Evolutionary conservation across 2,797 vertebrate genomes (phyloP), one percentile per base, ranked within the genome.

Genomic region (Podarcis siculus): DNA sequence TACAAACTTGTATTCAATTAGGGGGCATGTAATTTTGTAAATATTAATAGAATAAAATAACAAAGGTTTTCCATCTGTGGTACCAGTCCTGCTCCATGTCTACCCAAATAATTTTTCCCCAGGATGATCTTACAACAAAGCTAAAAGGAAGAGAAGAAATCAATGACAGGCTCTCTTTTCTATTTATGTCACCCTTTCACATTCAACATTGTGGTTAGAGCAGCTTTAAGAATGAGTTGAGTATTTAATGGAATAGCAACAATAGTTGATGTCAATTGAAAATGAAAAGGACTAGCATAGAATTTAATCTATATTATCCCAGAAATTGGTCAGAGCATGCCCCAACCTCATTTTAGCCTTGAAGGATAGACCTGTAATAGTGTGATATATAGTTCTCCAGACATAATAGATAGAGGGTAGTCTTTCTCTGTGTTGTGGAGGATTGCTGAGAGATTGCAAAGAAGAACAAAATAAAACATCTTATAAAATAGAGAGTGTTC

Each of bases 1-100:
- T 95, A 92, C 90, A 86, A 86, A 85, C 90, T 89, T 94, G 89
- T 95, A 93, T 95, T 95, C 94, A 94, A 91, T 93, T 94, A 95
- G 86, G 88, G 77, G 89, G 83, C 64, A 61, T 82, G 92, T 90
- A 73, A 91, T 92, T 85, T 89, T 89, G 89, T 92, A 89, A 89
- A 79, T 91, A 87, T 90, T 93, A 92, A 89, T 87, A 91, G 87
- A 30, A 88, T 35, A 86, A 90, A 93, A 39, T 87, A 83, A 85
- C 92, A 94, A 94, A 93, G 90, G 89, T 92, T 87, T 90, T 90
- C 94, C 93, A 94, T 93, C 91, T 95, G 92, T 91, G 92, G 81
- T 85, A 93, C 86, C 90, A 89, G 86, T 93, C 79, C 89, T 90
- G 77, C 91, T 82, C 79, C 15, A 5, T 83, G 79, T 80, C 87